Evolutionary conservation across 2,113 vertebrate species (phyloP).

Genomic region (Stigmatopora nigra): DNA sequence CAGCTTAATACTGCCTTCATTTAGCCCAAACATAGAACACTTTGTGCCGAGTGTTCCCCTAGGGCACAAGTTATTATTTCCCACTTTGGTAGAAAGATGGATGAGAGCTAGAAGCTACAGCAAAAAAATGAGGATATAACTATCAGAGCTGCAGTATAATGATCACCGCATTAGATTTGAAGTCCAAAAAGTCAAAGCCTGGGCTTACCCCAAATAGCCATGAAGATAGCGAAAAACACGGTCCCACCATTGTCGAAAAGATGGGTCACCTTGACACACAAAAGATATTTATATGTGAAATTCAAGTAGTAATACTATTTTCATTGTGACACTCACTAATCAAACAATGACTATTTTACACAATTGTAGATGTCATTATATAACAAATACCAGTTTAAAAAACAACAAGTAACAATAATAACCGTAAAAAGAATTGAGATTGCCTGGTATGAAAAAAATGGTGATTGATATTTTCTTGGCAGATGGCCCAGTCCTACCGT

Average conservation of each 20-base stretch:
- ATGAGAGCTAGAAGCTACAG: slow-evolving; percentile 25
- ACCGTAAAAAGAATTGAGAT: no score
- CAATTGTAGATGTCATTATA: no score
- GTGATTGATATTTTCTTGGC: no score
- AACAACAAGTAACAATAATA: no score
- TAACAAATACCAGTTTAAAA: no score
- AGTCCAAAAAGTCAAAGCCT: slow-evolving; percentile 18
- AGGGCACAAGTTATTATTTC: slow-evolving; percentile 41
- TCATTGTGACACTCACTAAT: background rate
- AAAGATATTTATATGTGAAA: background rate
- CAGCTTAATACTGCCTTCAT: slow-evolving; percentile 27
- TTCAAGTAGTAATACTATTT: background rate
- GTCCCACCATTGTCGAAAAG: slow-evolving; percentile 76
- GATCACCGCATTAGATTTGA: slow-evolving; percentile 32
- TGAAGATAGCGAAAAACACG: slow-evolving; percentile 76
- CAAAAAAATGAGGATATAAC: slow-evolving; percentile 18
- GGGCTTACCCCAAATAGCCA: slow-evolving; percentile 75
- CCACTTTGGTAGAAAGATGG: slow-evolving; percentile 28
- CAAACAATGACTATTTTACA: background rate
- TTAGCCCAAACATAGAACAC: slow-evolving; percentile 43
- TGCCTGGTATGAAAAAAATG: no score
- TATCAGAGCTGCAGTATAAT: slow-evolving; percentile 18
- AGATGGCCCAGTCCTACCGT: no score
- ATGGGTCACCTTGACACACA: slow-evolving; percentile 68
- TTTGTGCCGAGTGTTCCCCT: slow-evolving; percentile 31